These are phyloP conservation scores for Nasua narica DNA, from an alignment of 2,797 vertebrate genomes.

Conservation along the genomic window DNA sequence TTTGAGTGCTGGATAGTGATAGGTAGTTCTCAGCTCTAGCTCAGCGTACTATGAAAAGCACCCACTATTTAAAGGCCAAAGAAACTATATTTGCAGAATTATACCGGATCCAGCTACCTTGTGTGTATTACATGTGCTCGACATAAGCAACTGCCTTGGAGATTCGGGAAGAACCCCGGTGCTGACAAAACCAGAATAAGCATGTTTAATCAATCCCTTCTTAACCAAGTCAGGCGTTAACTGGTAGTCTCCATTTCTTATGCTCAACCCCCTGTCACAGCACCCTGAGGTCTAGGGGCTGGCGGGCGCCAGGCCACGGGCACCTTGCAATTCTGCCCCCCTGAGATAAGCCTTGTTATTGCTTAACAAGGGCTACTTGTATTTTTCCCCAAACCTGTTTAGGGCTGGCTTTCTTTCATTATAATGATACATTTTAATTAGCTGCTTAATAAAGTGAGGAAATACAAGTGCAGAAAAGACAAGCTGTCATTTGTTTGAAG, in stretches of 20 bases:
- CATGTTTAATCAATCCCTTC: neutral
- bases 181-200: neutral
- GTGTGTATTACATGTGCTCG: neutral
- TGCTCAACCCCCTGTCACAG: neutral
- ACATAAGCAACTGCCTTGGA: neutral
- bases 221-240: neutral
- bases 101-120: neutral
- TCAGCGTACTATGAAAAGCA: neutral
- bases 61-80: neutral
- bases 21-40: neutral
- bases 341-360: neutral
- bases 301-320: accelerated
- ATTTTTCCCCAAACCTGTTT: neutral
- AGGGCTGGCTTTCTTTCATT: neutral
- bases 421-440: neutral
- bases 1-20: neutral
- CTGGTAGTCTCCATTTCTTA: neutral
- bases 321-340: accelerated
- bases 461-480: neutral
- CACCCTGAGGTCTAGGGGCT: neutral
- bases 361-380: neutral
- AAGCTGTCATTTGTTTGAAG: neutral
- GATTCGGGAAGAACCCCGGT: neutral
- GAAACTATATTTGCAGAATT: neutral
- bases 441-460: neutral